Conservation (phyloP, 1,140 invertebrate genomes). For the Lordiphosa collinella region DNA sequence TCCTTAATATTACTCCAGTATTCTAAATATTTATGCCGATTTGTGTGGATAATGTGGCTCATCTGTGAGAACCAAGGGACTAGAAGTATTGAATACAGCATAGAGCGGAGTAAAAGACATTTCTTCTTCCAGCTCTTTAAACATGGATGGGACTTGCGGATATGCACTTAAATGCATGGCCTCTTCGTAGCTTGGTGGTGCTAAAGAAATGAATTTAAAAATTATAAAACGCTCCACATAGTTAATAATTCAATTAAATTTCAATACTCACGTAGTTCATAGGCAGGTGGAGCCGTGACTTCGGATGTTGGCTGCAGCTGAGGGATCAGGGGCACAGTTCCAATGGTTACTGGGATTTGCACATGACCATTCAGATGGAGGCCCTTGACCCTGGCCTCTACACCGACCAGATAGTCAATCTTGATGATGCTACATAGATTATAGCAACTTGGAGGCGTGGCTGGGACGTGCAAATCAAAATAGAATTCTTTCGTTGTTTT, state of each 20-base stretch:
- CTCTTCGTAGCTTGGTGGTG: conserved; percentile 44
- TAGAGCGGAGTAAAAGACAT: conserved; percentile 43
- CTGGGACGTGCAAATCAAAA: conserved; percentile 82
- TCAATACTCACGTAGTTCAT: conserved; percentile 33
- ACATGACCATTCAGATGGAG: conserved; percentile 80
- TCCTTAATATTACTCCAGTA: too few species aligned
- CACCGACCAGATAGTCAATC: conserved; percentile 84
- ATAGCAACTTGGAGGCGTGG: conserved; percentile 86
- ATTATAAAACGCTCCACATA: background rate
- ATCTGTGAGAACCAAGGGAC: conserved; percentile 5
- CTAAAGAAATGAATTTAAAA: conserved; percentile 8
- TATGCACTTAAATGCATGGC: conserved; percentile 40
- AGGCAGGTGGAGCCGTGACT: conserved; percentile 11
- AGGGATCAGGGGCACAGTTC: conserved; percentile 80
- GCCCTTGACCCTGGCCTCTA: conserved; percentile 79
- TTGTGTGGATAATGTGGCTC: too few species aligned
- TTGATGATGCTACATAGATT: conserved; percentile 86
- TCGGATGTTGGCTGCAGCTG: conserved; percentile 21
- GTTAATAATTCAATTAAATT: too few species aligned
- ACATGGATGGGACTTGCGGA: background rate
- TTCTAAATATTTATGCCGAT: too few species aligned
- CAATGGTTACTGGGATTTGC: conserved; percentile 81
- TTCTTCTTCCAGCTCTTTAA: background rate
- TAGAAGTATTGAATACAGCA: conserved; percentile 52
- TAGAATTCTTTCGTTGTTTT: conserved; percentile 43